Percentiles rank a stretch among this genome's conserved stretches.
Evolutionary conservation across 2,113 vertebrate species (phyloP).

Genomic region (Rhabdornis inornatus): DNA sequence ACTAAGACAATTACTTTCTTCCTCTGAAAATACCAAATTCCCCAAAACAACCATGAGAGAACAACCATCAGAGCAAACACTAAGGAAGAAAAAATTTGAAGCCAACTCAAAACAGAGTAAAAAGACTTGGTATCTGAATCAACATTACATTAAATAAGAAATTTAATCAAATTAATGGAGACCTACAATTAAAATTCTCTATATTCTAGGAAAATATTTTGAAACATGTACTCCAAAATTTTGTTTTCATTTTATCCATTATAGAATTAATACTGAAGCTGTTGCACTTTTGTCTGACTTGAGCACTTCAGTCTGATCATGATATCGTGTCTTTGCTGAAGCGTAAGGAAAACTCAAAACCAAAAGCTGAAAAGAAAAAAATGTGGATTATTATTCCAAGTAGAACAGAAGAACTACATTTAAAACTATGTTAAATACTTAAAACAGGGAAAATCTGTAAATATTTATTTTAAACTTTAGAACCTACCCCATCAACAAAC

Average conservation of each 20-base stretch:
- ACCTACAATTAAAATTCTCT: neutral
- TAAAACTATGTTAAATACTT: neutral
- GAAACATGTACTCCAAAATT: neutral
- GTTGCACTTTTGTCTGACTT: neutral
- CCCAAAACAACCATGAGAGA: neutral
- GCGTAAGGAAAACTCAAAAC: neutral
- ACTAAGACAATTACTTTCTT: neutral
- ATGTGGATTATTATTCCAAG: neutral
- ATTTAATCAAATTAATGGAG: neutral
- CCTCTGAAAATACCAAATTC: neutral
- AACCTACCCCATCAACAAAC: neutral
- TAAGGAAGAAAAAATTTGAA: neutral
- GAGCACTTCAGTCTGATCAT: neutral
- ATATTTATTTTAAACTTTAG: neutral
- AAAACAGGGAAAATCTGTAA: accelerated
- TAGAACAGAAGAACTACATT: neutral
- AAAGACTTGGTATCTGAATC: neutral
- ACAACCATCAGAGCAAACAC: neutral
- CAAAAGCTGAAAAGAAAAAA: neutral
- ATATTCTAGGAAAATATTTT: neutral
- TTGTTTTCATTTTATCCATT: neutral
- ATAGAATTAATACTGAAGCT: neutral
- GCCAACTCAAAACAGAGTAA: neutral
- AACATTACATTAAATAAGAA: neutral
- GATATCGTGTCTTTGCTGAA: neutral